Base-by-base conservation (phyloP, 2,888 invertebrate species). In the Fragum fragum region DNA sequence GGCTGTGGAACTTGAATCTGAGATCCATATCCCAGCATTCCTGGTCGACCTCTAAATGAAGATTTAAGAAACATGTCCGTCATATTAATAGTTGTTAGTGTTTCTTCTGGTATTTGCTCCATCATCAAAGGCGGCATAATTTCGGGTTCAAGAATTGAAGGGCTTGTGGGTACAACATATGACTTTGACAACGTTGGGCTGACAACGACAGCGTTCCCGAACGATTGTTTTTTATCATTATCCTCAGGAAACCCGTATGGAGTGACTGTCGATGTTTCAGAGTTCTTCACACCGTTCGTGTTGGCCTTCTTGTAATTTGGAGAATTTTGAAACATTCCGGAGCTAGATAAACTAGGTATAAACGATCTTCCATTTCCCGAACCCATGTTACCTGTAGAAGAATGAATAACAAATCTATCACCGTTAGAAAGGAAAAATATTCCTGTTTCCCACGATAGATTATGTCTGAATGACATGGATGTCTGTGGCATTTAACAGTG, bases 21-120 rank as follows among this genome's bases (percentile, higher is more conserved):
- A 21, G 69, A 28, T 18, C 81, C 82, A 1, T 72, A 36, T 16
- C 78, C 78, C 1, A 79, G 32, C 82, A 82, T 78, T 23, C 82
- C 82, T n/a, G 82, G 82, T 18, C 72, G 39, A 23, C 82, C 76
- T 23, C 73, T 75, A 42, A 61, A 81, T 21, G 28, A 7, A 11
- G 73, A 63, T 9, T 42, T n/a, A 6, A 73, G 77, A 57, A 75
- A 79, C 71, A 72, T 71, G 32, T 39, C 32, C 5, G 68, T 52
- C 9, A 69, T 16, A 18, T 59, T 68, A 16, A 77, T 11, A 16
- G 18, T 32, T 29, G 32, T 42, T 28, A 73, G 18, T 39, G 55
- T 73, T 28, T 36, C 53, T 14, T 73, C 73, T 18, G 68, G 78
- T 14, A 78, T 52, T 32, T 61, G 59, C 57, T 73, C 28, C 26